Percentiles rank a stretch among this genome's conserved stretches.
Conservation (phyloP, 2,888 invertebrate genomes). For the Acheta domesticus region DNA sequence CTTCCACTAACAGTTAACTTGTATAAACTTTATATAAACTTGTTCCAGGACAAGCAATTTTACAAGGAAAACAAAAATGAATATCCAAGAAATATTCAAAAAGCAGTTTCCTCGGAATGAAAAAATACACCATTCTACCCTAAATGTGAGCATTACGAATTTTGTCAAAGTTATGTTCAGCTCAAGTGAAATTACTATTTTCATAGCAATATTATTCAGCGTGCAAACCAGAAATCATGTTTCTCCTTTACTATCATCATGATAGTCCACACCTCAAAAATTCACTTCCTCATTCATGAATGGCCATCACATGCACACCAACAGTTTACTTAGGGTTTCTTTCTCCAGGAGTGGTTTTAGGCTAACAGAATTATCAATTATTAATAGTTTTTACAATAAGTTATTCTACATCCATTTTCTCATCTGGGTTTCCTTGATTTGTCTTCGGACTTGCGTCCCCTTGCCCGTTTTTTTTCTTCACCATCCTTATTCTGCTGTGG, state of each 20-base stretch:
- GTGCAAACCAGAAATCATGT: not conserved
- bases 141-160: not conserved
- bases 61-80: not conserved
- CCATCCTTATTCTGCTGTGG: slow-evolving; percentile 51
- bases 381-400: not conserved
- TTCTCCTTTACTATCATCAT: not conserved
- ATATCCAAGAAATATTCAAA: not conserved
- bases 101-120: not conserved
- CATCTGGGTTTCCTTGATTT: slow-evolving; percentile 41
- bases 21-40: not conserved
- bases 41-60: slow-evolving; percentile 18
- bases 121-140: not conserved
- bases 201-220: slow-evolving; percentile 1
- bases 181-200: slow-evolving; percentile 4
- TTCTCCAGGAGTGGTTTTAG: slow-evolving; percentile 1
- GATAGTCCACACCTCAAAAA: slow-evolving; percentile 1
- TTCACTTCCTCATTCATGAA: not conserved
- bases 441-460: slow-evolving; percentile 40
- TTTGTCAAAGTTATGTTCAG: not conserved
- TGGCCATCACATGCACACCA: not conserved
- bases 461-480: slow-evolving; percentile 34
- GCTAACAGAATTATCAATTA: slow-evolving; percentile 2
- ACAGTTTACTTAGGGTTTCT: not conserved
- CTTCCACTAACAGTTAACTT: slow-evolving; percentile 1
- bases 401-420: slow-evolving; percentile 52